Base-by-base conservation (phyloP, 2,113 vertebrate species). In the Cebidichthys violaceus region DNA sequence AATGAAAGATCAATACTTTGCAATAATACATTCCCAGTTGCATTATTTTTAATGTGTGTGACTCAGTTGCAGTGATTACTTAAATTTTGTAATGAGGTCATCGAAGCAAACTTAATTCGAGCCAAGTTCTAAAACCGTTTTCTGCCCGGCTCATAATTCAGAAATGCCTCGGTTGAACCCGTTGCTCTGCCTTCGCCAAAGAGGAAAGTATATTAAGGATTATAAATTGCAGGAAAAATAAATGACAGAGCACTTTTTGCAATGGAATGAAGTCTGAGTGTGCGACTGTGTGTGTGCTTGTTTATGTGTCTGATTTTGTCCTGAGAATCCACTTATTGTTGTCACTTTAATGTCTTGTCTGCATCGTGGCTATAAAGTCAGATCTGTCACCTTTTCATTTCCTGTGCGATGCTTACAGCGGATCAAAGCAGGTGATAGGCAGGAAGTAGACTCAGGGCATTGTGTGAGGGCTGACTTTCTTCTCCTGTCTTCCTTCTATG, bases 71-170 rank as follows among this genome's bases (percentile, higher is more conserved):
- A 92, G 90, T 88, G 87, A 91, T 93, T 92, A 92, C 87, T 88
- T 88, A 84, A 87, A 92, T 87, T 85, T 83, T 80, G 72, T 88
- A 85, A 91, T 93, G 86, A 94, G 72, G 86, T 91, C 85, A 94
- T 92, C 78, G 82, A 88, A 88, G 81, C 80, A 77, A 90, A 90
- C 85, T 79, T 89, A 70, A 89, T 82, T 80, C 24, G 35, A 92
- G 90, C 92, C 90, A 93, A 90, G 87, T 81, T 91, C 79, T 92
- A 65, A 91, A 88, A 82, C 70, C 41, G 37, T 86, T 88, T 89
- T 39, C 20, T 62, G 81, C 83, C 65, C 41, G 69, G 77, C 83
- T 90, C 88, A 87, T 91, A 88, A 89, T 90, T 92, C 69, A 91
- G 83, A 84, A 84, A 82, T 72, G 88, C 68, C 82, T 81, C 41